Percentiles rank a stretch among this genome's conserved stretches.
phyloP scores from a whole-genome alignment of 23 tunicate genomes.

The Ciona savignyi region DNA sequence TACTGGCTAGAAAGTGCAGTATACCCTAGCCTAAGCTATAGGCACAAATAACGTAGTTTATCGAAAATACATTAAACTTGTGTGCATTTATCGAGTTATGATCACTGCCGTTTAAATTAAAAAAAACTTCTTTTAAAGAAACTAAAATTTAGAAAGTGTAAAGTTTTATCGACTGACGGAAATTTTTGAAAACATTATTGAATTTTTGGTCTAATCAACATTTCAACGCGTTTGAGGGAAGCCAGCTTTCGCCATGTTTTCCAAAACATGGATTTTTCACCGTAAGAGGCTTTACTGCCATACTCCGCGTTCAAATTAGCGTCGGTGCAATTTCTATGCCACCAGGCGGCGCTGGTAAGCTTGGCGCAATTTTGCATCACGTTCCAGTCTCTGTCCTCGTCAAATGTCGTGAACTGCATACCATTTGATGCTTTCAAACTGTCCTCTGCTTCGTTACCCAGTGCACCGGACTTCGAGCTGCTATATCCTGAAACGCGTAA shows the following conservation, averaged over 20 bases:
- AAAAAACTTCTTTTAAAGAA: too few species aligned
- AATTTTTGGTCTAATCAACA: background rate
- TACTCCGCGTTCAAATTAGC: constrained; percentile 52
- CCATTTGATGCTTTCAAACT: constrained; percentile 38
- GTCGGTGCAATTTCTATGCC: constrained; percentile 23
- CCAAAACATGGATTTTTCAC: background rate
- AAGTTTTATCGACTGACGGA: too few species aligned
- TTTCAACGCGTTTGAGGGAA: background rate
- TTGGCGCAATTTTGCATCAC: background rate
- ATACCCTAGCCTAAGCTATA: too few species aligned
- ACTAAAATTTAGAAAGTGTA: too few species aligned
- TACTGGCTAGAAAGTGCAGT: too few species aligned
- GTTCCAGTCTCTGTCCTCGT: constrained; percentile 41
- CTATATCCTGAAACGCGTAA: constrained; percentile 16
- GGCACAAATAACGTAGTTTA: too few species aligned
- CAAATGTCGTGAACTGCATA: constrained; percentile 64
- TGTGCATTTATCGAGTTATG: too few species aligned
- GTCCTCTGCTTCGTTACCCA: constrained; percentile 37
- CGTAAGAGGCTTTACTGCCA: background rate
- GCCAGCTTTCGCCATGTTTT: background rate
- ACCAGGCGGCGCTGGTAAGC: background rate
- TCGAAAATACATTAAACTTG: too few species aligned
- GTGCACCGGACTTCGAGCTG: background rate
- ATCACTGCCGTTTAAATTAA: too few species aligned
- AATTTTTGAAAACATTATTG: too few species aligned